These are phyloP conservation scores for Rhinatrema bivittatum DNA, from an alignment of 2,797 vertebrate genomes.

Conservation along the genomic window DNA sequence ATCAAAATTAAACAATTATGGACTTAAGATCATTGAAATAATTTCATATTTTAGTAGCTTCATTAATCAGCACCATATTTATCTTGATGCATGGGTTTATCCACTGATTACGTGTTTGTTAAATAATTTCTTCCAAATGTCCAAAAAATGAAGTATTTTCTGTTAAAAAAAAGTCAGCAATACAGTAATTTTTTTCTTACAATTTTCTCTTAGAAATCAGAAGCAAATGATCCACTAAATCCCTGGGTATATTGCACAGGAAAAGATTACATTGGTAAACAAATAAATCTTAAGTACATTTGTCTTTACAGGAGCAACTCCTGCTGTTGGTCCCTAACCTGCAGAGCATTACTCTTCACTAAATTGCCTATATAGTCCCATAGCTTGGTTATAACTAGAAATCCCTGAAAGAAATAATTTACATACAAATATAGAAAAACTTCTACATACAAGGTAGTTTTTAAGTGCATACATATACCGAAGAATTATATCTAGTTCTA, in stretches of 20 bases:
- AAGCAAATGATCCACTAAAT: slow-evolving; percentile 51
- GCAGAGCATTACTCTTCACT: slow-evolving; percentile 53
- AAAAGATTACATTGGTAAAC: slow-evolving; percentile 55
- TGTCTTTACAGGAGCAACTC: slow-evolving; percentile 51
- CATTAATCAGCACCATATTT: no score
- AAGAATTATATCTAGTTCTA: no score
- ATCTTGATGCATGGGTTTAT: no score
- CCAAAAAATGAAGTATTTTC: slow-evolving; percentile 35
- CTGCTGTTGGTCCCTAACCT: slow-evolving; percentile 57
- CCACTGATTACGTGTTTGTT: no score
- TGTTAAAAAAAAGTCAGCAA: slow-evolving; percentile 15
- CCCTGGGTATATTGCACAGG: slow-evolving; percentile 45
- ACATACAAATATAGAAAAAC: slow-evolving; percentile 42
- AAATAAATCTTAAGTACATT: slow-evolving; percentile 62
- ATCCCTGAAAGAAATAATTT: slow-evolving; percentile 43
- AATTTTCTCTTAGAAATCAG: slow-evolving; percentile 48
- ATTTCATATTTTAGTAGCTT: slow-evolving; percentile 27
- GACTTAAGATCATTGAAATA: slow-evolving; percentile 17
- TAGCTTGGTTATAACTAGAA: slow-evolving; percentile 55
- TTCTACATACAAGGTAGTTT: slow-evolving; percentile 37
- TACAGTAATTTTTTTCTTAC: slow-evolving; percentile 12
- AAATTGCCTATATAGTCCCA: slow-evolving; percentile 49
- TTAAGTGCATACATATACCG: slow-evolving; percentile 44
- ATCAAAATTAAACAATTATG: slow-evolving; percentile 16
- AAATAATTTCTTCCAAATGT: slow-evolving; percentile 23